Percentiles rank a stretch among this genome's conserved stretches.
Conservation (phyloP, 2,888 invertebrate species). For the Leistus spinibarbis region DNA sequence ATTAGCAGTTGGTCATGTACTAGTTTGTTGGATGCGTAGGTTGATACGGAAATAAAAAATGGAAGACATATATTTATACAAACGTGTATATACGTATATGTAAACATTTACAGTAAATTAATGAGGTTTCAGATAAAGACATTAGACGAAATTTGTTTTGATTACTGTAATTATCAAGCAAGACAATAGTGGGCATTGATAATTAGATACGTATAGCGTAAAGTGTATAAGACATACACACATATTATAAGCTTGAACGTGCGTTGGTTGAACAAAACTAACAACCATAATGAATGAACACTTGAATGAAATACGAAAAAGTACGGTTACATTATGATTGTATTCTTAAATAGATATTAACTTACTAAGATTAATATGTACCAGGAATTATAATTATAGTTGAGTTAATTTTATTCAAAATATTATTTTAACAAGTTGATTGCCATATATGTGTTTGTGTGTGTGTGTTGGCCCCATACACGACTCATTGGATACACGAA, state of each 20-base stretch:
- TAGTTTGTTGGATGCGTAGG: slow-evolving; percentile 25
- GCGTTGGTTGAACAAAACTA: neutral
- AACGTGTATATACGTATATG: slow-evolving; percentile 9
- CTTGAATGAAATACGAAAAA: neutral
- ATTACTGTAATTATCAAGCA: slow-evolving; percentile 30
- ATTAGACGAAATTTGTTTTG: slow-evolving; percentile 36
- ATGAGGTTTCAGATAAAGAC: slow-evolving; percentile 35
- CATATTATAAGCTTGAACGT: neutral
- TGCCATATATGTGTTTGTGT: too few species aligned
- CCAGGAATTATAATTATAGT: too few species aligned
- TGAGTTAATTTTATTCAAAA: too few species aligned
- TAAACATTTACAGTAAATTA: slow-evolving; percentile 36
- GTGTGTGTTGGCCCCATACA: too few species aligned
- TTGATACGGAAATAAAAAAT: slow-evolving; percentile 17
- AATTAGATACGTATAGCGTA: slow-evolving; percentile 16
- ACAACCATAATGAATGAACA: neutral
- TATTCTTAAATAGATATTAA: too few species aligned
- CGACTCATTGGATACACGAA: too few species aligned
- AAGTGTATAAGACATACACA: neutral
- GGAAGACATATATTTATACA: slow-evolving; percentile 18
- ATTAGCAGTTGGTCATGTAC: too few species aligned
- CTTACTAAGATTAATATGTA: too few species aligned
- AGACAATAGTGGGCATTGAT: slow-evolving; percentile 32
- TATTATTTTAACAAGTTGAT: too few species aligned
- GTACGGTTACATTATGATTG: too few species aligned